phyloP scores from a whole-genome alignment of 2,797 vertebrate genomes.

The Poeciliopsis turneri region DNA sequence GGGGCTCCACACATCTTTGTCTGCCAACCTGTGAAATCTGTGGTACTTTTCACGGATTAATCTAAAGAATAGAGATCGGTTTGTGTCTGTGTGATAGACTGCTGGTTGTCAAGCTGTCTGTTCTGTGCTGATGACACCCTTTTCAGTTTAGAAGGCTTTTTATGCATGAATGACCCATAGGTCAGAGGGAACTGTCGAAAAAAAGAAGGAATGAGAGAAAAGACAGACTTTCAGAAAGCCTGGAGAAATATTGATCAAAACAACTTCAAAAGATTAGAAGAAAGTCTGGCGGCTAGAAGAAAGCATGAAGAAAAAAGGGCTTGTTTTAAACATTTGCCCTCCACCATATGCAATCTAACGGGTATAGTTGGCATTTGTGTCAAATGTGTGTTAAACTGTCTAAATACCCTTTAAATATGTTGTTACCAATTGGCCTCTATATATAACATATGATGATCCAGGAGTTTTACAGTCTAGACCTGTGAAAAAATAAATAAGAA shows the following conservation, averaged over 20 bases:
- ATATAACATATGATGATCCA: not conserved
- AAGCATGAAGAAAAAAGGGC: not conserved
- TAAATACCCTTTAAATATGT: not conserved
- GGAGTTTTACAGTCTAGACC: not conserved
- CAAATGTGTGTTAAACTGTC: not conserved
- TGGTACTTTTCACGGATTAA: not conserved
- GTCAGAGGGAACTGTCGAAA: not conserved
- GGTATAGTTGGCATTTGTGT: not conserved
- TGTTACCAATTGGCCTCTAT: not conserved
- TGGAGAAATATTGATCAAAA: slow-evolving; percentile 5
- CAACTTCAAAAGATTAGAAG: not conserved
- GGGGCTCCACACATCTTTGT: not conserved
- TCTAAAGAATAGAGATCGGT: not conserved
- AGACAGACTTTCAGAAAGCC: slow-evolving; percentile 1
- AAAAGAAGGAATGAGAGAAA: not conserved
- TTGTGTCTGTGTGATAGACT: not conserved
- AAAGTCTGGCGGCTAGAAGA: not conserved
- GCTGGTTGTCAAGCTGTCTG: slow-evolving; percentile 2
- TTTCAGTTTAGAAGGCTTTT: not conserved
- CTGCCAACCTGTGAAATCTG: not conserved
- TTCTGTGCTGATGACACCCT: not conserved
- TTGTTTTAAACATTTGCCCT: not conserved
- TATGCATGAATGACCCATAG: slow-evolving; percentile 4
- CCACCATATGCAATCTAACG: not conserved
- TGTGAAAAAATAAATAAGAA: not conserved